A percentile compares a stretch with the other conserved stretches of the same genome.
Conservation (phyloP, 1,140 invertebrate species). For the Trachymyrmex septentrionalis region DNA sequence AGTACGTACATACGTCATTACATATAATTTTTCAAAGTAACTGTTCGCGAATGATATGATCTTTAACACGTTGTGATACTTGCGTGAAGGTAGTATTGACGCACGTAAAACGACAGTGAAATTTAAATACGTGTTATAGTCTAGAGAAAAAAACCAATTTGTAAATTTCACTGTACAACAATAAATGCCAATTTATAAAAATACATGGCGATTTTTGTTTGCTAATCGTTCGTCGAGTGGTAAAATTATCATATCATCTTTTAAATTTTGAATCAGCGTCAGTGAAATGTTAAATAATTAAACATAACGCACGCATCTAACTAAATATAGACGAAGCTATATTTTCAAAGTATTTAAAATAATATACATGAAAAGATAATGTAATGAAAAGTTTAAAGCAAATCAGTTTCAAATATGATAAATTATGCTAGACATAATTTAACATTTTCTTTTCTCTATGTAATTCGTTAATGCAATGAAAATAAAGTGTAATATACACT, state of each 20-base stretch:
- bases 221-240: background rate
- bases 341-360: conserved; percentile 63
- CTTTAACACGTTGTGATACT: conserved; percentile 65
- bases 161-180: conserved; percentile 82
- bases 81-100: conserved; percentile 69
- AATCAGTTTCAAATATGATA: conserved; percentile 6
- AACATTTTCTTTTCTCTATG: conserved; percentile 42
- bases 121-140: conserved; percentile 72
- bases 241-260: background rate
- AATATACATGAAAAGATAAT: conserved; percentile 48
- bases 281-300: background rate
- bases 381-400: conserved; percentile 7
- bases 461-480: conserved; percentile 28
- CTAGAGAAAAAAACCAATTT: conserved; percentile 71
- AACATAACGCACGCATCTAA: conserved; percentile 29
- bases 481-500: conserved; percentile 27
- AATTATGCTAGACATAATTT: conserved; percentile 33
- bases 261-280: background rate
- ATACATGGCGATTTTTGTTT: conserved; percentile 53
- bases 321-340: conserved; percentile 69
- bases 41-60: conserved; percentile 46
- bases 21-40: conserved; percentile 57
- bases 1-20: conserved; percentile 55
- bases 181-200: conserved; percentile 81
- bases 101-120: conserved; percentile 70